Percentiles rank a stretch among this genome's conserved stretches.
These are phyloP conservation scores for Ochropleura plecta DNA, from an alignment of 2,888 invertebrate species.

Conservation along the genomic window DNA sequence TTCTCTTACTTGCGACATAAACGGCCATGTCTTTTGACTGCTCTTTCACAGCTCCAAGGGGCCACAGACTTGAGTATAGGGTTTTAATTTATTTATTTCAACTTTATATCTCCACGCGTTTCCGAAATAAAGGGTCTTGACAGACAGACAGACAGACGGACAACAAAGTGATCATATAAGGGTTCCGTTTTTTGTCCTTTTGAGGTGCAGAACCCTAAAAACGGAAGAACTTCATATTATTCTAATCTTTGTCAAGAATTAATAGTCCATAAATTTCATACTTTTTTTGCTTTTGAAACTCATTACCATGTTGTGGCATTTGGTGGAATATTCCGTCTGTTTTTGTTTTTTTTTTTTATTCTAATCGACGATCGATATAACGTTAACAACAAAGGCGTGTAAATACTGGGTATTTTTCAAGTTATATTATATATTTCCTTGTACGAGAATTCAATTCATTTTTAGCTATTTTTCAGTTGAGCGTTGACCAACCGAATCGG, in stretches of 20 bases:
- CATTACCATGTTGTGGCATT: background rate
- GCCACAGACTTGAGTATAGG: no score
- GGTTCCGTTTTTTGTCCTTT: no score
- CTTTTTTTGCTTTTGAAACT: background rate
- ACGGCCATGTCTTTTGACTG: no score
- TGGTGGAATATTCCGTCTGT: background rate
- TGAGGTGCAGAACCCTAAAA: no score
- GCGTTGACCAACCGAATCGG: background rate
- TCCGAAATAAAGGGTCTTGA: no score
- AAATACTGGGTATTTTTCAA: background rate
- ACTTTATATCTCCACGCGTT: no score
- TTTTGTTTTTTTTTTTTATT: background rate
- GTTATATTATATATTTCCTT: background rate
- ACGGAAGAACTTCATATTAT: background rate
- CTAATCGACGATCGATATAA: background rate
- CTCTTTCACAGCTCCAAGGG: no score
- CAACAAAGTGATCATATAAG: no score
- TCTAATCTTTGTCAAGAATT: background rate
- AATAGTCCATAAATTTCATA: background rate
- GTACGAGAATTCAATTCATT: no score
- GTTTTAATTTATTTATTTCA: no score
- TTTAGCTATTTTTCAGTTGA: no score
- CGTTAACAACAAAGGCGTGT: background rate
- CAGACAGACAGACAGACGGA: no score
- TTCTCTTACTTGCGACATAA: background rate